These are phyloP conservation scores for Antigone vipio DNA, from an alignment of 2,113 vertebrate genomes.

Conservation along the genomic window DNA sequence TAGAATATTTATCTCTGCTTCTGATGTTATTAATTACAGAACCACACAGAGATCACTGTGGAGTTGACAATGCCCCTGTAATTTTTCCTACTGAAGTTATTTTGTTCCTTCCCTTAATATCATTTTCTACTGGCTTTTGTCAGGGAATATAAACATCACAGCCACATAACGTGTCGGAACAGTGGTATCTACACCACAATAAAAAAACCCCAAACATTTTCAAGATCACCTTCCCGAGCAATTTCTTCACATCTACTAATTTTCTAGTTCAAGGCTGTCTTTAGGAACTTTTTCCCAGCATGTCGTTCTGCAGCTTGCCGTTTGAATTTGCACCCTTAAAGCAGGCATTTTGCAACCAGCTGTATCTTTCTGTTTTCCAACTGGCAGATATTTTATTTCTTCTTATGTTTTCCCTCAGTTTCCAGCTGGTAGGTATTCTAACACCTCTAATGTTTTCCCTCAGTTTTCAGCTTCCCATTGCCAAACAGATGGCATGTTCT, in stretches of 20 bases:
- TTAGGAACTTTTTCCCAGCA: neutral
- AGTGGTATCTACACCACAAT: neutral
- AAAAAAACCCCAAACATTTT: neutral
- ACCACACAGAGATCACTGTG: neutral
- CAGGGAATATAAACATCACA: neutral
- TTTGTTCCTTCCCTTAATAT: neutral
- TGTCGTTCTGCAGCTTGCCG: neutral
- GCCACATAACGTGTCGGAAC: neutral
- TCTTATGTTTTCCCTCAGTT: slow-evolving; percentile 40
- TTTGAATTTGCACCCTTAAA: slow-evolving; percentile 24
- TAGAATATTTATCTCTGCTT: slow-evolving; percentile 29
- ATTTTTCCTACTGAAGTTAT: neutral
- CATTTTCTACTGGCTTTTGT: neutral
- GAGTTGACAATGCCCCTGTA: neutral
- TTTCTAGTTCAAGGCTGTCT: neutral
- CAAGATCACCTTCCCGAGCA: neutral
- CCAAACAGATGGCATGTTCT: slow-evolving; percentile 61
- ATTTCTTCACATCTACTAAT: neutral
- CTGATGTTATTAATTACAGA: slow-evolving; percentile 33
- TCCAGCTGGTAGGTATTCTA: slow-evolving; percentile 63
- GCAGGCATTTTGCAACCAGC: slow-evolving; percentile 43
- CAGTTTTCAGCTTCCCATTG: slow-evolving; percentile 47
- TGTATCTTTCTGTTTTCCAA: slow-evolving; percentile 44
- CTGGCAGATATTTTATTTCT: slow-evolving; percentile 54
- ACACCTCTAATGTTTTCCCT: slow-evolving; percentile 56